These are phyloP conservation scores for Xestia c-nigrum DNA, from an alignment of 2,888 invertebrate genomes.

Conservation along the genomic window DNA sequence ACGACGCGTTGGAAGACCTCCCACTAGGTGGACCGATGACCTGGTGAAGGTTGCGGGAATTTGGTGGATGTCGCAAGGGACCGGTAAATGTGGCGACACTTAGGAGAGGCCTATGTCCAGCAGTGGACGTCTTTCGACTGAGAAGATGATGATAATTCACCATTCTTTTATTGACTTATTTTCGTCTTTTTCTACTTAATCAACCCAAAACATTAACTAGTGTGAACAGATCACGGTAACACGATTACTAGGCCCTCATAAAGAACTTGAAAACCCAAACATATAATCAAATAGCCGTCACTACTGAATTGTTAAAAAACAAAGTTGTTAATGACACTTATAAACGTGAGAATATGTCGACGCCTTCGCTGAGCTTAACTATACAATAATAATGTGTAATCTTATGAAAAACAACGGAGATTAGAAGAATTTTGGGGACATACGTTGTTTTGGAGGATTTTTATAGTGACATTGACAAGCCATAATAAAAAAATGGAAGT, in stretches of 20 bases:
- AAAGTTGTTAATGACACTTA: constrained; percentile 50
- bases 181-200: too few species aligned
- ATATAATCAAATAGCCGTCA: constrained; percentile 51
- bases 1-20: too few species aligned
- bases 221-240: constrained; percentile 18
- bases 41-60: too few species aligned
- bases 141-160: too few species aligned
- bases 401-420: constrained; percentile 32
- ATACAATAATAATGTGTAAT: constrained; percentile 58
- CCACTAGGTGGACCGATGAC: too few species aligned
- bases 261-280: constrained; percentile 22
- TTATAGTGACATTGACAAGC: not conserved
- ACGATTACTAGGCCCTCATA: not conserved
- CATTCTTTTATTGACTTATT: too few species aligned
- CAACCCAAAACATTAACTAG: not conserved
- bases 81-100: too few species aligned
- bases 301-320: constrained; percentile 48
- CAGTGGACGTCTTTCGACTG: too few species aligned
- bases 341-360: constrained; percentile 59
- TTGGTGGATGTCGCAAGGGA: too few species aligned
- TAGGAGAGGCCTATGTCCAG: too few species aligned
- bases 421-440: constrained; percentile 12
- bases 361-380: constrained; percentile 47
- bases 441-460: not conserved
- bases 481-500: too few species aligned